Conservation (phyloP, 1,140 invertebrate species). For the Piezodorus guildinii region DNA sequence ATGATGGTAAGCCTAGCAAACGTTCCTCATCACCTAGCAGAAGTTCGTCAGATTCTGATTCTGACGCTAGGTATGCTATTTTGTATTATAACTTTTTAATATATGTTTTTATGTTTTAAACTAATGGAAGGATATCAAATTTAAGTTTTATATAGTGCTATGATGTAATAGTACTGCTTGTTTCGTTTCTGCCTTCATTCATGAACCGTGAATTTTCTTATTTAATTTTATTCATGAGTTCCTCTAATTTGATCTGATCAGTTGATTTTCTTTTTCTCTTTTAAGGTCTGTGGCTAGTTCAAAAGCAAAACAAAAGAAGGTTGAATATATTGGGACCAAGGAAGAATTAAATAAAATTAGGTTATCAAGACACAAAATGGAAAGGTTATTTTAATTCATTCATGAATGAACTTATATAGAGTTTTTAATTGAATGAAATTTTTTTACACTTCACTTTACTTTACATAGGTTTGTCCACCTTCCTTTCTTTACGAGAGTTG, state of each 20-base stretch:
- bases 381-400: constrained; percentile 40
- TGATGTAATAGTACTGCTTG: too few relatives aligned
- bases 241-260: too few relatives aligned
- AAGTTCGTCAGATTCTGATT: constrained; percentile 39
- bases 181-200: too few relatives aligned
- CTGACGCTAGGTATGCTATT: constrained; percentile 31
- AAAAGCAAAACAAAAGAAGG: constrained; percentile 41
- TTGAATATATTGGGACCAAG: constrained; percentile 53
- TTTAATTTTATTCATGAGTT: too few relatives aligned
- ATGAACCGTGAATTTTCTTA: too few relatives aligned
- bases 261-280: constrained; percentile 24
- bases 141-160: too few relatives aligned
- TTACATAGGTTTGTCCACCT: constrained; percentile 73
- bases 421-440: neutral
- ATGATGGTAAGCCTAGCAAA: constrained; percentile 26
- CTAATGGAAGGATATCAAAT: too few relatives aligned
- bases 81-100: neutral
- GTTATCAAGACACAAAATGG: constrained; percentile 83
- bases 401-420: too few relatives aligned
- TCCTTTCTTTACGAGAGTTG: constrained; percentile 85
- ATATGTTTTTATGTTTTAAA: too few relatives aligned
- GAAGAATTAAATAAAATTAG: constrained; percentile 81
- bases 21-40: constrained; percentile 31
- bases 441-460: neutral
- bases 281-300: constrained; percentile 37